phyloP scores from a whole-genome alignment of 2,888 invertebrate species.

The Lutraria lutraria region DNA sequence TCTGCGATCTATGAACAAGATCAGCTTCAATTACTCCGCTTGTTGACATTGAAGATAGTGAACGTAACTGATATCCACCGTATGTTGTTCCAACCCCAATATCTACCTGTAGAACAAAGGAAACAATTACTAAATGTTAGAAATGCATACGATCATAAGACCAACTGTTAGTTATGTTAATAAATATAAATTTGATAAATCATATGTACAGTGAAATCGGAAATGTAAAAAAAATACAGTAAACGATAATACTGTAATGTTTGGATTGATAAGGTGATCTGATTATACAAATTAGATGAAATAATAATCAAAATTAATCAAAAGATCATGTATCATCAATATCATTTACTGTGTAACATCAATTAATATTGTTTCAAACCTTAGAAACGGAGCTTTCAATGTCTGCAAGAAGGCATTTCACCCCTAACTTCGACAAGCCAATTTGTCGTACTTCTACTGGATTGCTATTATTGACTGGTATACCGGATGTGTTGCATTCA shows the following conservation, averaged over 20 bases:
- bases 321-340: too few relatives aligned
- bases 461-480: background rate
- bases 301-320: too few relatives aligned
- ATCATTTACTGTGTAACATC: too few relatives aligned
- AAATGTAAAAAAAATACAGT: too few relatives aligned
- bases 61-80: slow-evolving; percentile 64
- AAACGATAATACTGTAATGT: too few relatives aligned
- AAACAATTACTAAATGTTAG: too few relatives aligned
- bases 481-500: background rate
- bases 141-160: too few relatives aligned
- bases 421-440: background rate
- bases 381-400: slow-evolving; percentile 32
- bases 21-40: slow-evolving; percentile 51
- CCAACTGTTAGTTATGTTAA: too few relatives aligned
- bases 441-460: slow-evolving; percentile 25
- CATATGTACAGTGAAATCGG: too few relatives aligned
- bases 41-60: slow-evolving; percentile 40
- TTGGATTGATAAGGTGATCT: too few relatives aligned
- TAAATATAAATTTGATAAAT: too few relatives aligned
- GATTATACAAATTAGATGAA: too few relatives aligned
- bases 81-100: slow-evolving; percentile 68
- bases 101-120: slow-evolving; percentile 13
- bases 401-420: slow-evolving; percentile 14
- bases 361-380: background rate
- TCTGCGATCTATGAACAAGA: slow-evolving; percentile 50